These are phyloP conservation scores for Drosophila stalkeri DNA, from an alignment of 2,888 invertebrate genomes.

Conservation along the genomic window DNA sequence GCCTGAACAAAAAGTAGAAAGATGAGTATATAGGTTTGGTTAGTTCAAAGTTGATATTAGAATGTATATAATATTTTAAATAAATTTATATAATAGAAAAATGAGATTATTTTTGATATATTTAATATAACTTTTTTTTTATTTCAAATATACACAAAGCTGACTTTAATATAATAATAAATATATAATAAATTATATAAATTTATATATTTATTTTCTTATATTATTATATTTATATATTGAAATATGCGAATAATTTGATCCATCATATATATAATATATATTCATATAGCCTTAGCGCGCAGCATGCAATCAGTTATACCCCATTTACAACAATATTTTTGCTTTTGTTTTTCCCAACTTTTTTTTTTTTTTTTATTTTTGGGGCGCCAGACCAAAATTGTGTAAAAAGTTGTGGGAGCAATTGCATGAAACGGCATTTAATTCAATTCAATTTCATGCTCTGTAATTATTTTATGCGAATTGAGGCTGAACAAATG, in stretches of 20 bases:
- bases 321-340: neutral
- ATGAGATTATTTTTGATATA: too few species aligned
- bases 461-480: slow-evolving; percentile 67
- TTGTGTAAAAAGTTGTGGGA: slow-evolving; percentile 47
- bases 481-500: slow-evolving; percentile 36
- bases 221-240: neutral
- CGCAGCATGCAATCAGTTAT: neutral
- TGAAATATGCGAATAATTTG: neutral
- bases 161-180: too few species aligned
- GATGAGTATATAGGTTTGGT: neutral
- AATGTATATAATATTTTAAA: too few species aligned
- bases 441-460: slow-evolving; percentile 74
- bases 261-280: neutral
- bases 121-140: too few species aligned
- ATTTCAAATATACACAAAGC: too few species aligned
- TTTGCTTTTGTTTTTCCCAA: neutral
- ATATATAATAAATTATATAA: too few species aligned
- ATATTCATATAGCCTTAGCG: neutral
- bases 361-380: neutral
- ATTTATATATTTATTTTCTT: neutral
- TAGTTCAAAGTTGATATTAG: neutral
- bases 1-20: neutral
- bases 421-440: slow-evolving; percentile 59
- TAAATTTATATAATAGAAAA: too few species aligned
- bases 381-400: slow-evolving; percentile 7